Evolutionary conservation across 2,113 vertebrate genomes (phyloP).

Genomic region (Heptranchias perlo): DNA sequence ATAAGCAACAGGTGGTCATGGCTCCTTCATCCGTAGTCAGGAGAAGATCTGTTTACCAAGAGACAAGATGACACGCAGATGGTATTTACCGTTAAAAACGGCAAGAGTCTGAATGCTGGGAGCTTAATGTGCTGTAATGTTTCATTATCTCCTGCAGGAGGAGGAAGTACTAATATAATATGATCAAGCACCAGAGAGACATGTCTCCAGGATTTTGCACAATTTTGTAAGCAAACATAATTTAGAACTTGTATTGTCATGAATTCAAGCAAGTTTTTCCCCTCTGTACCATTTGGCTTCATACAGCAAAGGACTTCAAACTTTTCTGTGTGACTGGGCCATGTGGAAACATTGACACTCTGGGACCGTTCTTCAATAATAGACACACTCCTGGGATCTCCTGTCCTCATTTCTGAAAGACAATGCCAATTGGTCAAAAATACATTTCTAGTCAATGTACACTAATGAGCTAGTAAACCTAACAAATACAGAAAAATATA

Average conservation of each 20-base stretch:
- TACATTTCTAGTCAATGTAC: not conserved
- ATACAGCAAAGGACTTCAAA: not conserved
- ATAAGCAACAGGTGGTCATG: not conserved
- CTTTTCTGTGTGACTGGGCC: not conserved
- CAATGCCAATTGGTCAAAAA: not conserved
- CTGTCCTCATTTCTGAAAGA: not conserved
- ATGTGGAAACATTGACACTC: not conserved
- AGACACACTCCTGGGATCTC: not conserved
- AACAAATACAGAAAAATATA: not conserved
- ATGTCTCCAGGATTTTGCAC: not conserved
- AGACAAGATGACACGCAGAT: not conserved
- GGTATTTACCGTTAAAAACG: not conserved
- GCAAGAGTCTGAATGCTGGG: not conserved
- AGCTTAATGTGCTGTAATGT: not conserved
- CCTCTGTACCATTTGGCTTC: not conserved
- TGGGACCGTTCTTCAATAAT: not conserved
- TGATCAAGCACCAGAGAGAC: not conserved
- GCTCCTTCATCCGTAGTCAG: not conserved
- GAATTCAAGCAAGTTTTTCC: not conserved
- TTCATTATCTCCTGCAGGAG: not conserved
- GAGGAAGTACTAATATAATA: not conserved
- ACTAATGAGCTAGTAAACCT: not conserved
- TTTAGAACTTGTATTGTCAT: not conserved
- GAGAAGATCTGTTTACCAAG: not conserved
- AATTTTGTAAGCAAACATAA: not conserved